Evolutionary conservation across 2,888 invertebrate species (phyloP), one percentile per base, ranked within the genome.

Genomic region (Ectobius pallidus): DNA sequence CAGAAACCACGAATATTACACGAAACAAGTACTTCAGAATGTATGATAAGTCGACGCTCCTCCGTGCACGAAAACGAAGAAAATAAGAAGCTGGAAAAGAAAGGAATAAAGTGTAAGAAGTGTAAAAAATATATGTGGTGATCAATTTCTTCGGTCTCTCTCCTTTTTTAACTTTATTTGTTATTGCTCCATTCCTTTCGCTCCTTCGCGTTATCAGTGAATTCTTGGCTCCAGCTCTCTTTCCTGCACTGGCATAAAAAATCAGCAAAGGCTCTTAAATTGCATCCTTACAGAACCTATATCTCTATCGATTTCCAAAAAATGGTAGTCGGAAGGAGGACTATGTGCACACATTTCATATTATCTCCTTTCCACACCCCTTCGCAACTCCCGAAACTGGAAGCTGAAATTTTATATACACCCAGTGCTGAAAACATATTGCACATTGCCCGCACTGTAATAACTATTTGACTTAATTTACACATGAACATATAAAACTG

Each of bases 201-300:
- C 46, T 46, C 11, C 46, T 39, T n/a, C 46, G 46, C 18, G 46
- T 7, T 46, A 46, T 46, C 46, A n/a, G 9, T 46, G n/a, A n/a
- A 46, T 46, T 46, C 46, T n/a, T 46, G 46, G n/a, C 46, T 46
- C 46, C 46, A 46, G n/a, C 46, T 46, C 46, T 46, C 46, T 46
- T 46, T 46, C n/a, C 46, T 14, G 46, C 46, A 46, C 46, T 4
- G 61, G 32, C 20, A 32, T 61, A 61, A 32, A 32, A 61, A 61
- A 61, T 61, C 61, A 61, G 32, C 30, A 20, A 30, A 18, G 18
- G 14, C 61, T 61, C 32, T 61, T 61, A 61, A 61, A 61, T 61
- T 61, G 61, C 30, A 46, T 46, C 46, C 46, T 46, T 46, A 46
- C 46, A 46, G 46, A 46, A 46, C 46, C 46, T n/a, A 46, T 46